A percentile compares a stretch with the other conserved stretches of the same genome.
Conservation (phyloP, 2,113 vertebrate genomes). For the Riparia riparia region DNA sequence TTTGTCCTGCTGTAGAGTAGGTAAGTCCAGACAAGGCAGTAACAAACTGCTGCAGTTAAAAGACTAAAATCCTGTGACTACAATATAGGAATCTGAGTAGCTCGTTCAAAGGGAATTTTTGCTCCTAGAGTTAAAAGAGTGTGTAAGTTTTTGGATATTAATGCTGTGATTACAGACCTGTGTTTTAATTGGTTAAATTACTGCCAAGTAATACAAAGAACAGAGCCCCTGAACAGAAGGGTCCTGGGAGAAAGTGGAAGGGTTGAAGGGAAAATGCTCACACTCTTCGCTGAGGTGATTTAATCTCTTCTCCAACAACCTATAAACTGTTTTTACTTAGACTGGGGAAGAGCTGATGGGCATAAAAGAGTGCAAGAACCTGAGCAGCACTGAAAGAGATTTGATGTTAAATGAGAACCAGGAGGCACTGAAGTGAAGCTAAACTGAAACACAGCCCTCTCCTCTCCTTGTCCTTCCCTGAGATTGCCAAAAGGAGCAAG, state of each 20-base stretch:
- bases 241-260: neutral
- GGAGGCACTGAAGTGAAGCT: neutral
- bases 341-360: neutral
- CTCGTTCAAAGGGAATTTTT: neutral
- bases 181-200: neutral
- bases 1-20: neutral
- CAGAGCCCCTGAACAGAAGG: neutral
- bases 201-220: neutral
- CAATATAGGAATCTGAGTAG: accelerated
- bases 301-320: neutral
- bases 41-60: neutral
- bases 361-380: slow-evolving; percentile 8
- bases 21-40: neutral
- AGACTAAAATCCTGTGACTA: neutral
- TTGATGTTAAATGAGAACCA: slow-evolving; percentile 51
- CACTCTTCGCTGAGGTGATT: neutral
- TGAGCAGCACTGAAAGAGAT: neutral
- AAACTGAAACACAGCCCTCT: neutral
- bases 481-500: neutral
- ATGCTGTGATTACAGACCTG: neutral
- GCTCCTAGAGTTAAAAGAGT: neutral
- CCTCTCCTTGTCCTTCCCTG: neutral
- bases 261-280: neutral
- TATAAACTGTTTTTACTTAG: slow-evolving; percentile 9
- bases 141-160: neutral